Base-by-base conservation (phyloP, 2,888 invertebrate species). In the Oscheius sp. region DNA sequence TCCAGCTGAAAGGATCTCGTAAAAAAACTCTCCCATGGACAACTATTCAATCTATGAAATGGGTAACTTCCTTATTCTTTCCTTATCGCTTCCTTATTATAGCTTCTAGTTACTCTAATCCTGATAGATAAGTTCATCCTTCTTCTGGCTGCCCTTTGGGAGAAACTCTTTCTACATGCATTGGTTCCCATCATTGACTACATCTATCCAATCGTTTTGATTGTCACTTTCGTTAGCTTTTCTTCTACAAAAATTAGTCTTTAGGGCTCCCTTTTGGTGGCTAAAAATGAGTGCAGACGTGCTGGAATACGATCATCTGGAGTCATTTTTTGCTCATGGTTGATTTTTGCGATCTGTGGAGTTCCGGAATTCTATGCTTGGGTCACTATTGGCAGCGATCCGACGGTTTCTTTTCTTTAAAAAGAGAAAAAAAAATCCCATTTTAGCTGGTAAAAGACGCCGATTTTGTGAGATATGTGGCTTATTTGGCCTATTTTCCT, bases 241-340 rank as follows among this genome's bases (percentile, higher is more conserved):
- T 33, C 15, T 23, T 48, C 50, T 27, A 17, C 2, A 20, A 31
- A 10, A 46, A n/a, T n/a, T n/a, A n/a, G n/a, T n/a, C 63, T 71
- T 42, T 42, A 75, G 76, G 63, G 78, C 10, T 71, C 73, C 4
- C 27, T 78, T 0, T 31, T 75, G 12, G 64, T 74, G 17, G 66
- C 72, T 1, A 77, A 73, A 20, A 79, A 82, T 69, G 79, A 78
- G 64, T 79, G 95, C 87, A 91, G 92, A 81, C 92, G 91, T 86
- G 91, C 91, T 89, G 96, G 96, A 23, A 90, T 94, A 83, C 90
- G 92, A 84, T 92, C 95, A 10, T 96, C 96, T 2, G 96, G 96
- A 1, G 90, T 93, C 63, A 89, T 94, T 69, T 96, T 95, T 88
- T 88, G 93, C 78, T 96, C 96, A 88, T 97, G 96, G 95, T 89